Evolutionary conservation across 1,140 invertebrate genomes (phyloP), one percentile per base, ranked within the genome.

Genomic region (Oncopeltus fasciatus): DNA sequence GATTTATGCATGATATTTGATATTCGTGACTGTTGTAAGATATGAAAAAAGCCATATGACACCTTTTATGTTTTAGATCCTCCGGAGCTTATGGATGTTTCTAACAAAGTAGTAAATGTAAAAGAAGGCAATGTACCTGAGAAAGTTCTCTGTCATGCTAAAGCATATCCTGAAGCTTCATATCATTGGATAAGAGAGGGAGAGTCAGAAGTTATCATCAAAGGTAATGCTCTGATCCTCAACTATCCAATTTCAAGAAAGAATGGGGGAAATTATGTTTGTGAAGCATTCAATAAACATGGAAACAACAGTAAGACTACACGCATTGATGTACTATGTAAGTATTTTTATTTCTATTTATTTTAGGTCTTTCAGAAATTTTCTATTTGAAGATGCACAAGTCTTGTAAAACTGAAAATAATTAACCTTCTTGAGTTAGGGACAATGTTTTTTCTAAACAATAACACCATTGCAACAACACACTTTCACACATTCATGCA

Each of bases 41-140:
- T 2, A n/a, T n/a, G n/a, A n/a, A 53, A 53, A 24, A 53, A 24
- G 49, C 26, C 26, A 62, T 65, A 56, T 16, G 49, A 47, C 49
- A 24, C 49, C 49, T 53, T 2, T 38, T 53, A 53, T 53, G 49
- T 74, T 69, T 46, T 76, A 94, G 91, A 88, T 81, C 86, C 90
- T 61, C 91, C 91, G 3, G 87, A 91, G 70, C 84, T 90, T 68
- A 82, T 92, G 66, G 84, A 81, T 0, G 84, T 92, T 4, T 84
- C 84, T 0, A 81, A 83, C 12, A 76, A 75, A 44, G 74, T 81
- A 26, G 80, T 92, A 21, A 81, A 84, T 64, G 88, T 95, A 9
- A 78, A 80, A 24, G 90, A 91, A 70, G 82, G 85, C 63, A 81
- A 84, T 60, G 81, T 84, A 61, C 86, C 88, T 2, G 83, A 81